phyloP scores from a whole-genome alignment of 2,113 vertebrate species.

The Chitala chitala region DNA sequence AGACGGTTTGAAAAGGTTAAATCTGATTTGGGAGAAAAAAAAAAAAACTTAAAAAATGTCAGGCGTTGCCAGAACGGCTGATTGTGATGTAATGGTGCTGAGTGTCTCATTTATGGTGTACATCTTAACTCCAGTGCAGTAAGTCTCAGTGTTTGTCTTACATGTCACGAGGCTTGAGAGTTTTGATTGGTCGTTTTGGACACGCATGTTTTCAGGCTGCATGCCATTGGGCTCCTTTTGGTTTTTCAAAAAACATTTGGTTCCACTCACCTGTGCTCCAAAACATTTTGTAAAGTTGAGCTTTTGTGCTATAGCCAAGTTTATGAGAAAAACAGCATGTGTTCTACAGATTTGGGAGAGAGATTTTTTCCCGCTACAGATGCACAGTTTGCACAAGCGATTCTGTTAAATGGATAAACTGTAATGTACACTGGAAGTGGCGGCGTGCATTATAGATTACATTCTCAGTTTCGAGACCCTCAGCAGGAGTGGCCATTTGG shows the following conservation, averaged over 20 bases:
- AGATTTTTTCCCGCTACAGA: not conserved
- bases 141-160: slow-evolving; percentile 77
- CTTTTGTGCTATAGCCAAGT: not conserved
- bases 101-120: slow-evolving; percentile 97
- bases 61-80: slow-evolving; percentile 91
- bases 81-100: slow-evolving; percentile 93
- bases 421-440: not conserved
- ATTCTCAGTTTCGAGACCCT: not conserved
- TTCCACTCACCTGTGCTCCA: not conserved
- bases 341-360: not conserved
- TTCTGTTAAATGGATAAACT: not conserved
- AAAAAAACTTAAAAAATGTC: slow-evolving; percentile 96
- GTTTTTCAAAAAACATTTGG: not conserved
- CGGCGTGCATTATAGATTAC: not conserved
- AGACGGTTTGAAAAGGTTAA: slow-evolving; percentile 99
- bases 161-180: slow-evolving; percentile 87
- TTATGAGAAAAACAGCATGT: not conserved
- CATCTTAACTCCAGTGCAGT: slow-evolving; percentile 87
- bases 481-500: not conserved
- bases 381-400: not conserved
- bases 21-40: slow-evolving; percentile 69
- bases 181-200: slow-evolving; percentile 74
- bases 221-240: not conserved
- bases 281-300: not conserved
- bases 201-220: slow-evolving; percentile 37